These are phyloP conservation scores for Forbesichthys agassizii DNA, from an alignment of 2,113 vertebrate species.

Conservation along the genomic window DNA sequence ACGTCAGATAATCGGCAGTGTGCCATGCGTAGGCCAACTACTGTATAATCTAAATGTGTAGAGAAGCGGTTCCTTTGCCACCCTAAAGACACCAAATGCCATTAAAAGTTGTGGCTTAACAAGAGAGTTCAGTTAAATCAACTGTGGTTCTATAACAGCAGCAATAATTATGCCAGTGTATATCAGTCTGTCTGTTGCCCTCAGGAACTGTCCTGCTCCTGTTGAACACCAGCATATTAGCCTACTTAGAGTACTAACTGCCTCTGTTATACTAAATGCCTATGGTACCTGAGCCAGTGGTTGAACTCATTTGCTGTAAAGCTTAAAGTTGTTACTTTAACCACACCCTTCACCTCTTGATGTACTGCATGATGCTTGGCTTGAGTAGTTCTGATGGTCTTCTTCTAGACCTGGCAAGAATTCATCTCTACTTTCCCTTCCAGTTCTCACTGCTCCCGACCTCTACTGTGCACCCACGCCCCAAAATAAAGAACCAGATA, in stretches of 20 bases:
- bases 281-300: too few relatives aligned
- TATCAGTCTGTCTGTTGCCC: slow-evolving; percentile 42
- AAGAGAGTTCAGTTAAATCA: slow-evolving; percentile 13
- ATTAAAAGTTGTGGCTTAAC: neutral
- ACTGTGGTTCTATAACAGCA: slow-evolving; percentile 40
- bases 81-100: neutral
- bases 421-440: too few relatives aligned
- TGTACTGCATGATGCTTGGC: too few relatives aligned
- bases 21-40: slow-evolving; percentile 2
- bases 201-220: slow-evolving; percentile 64
- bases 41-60: slow-evolving; percentile 28
- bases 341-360: neutral
- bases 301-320: neutral
- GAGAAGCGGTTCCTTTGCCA: slow-evolving; percentile 3
- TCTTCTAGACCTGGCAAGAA: too few relatives aligned
- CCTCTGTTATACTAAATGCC: slow-evolving; percentile 33
- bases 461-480: too few relatives aligned
- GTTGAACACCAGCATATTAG: slow-evolving; percentile 62
- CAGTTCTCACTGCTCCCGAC: too few relatives aligned
- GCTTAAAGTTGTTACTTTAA: neutral
- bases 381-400: too few relatives aligned
- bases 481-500: too few relatives aligned
- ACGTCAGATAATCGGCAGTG: slow-evolving; percentile 27
- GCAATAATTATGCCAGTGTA: slow-evolving; percentile 57
- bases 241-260: slow-evolving; percentile 63